Evolutionary conservation across 37 sponge, comb jelly and placozoan species (phyloP).

Genomic region (Aplysina aerophoba): DNA sequence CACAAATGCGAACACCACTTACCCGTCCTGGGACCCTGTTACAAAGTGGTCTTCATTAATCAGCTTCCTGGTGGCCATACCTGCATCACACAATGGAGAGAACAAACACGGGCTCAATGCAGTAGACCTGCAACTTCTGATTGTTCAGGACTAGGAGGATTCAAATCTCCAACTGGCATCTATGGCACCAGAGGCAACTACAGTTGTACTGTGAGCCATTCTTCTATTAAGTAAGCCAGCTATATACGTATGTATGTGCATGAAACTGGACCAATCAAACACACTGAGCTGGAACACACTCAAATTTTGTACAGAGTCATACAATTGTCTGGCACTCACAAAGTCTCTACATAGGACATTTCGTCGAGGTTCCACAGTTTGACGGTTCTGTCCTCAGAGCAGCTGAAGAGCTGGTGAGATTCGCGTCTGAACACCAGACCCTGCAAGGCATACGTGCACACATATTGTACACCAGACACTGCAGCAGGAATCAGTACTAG

Average conservation of each 20-base stretch:
- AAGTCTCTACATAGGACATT: constrained; percentile 94
- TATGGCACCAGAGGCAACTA: no score
- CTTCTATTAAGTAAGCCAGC: no score
- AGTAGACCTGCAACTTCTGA: no score
- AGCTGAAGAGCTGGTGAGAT: constrained; percentile 90
- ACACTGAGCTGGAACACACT: no score
- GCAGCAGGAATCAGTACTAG: no score
- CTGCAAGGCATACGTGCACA: constrained; percentile 18
- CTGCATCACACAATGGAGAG: constrained; percentile 38
- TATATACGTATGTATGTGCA: no score
- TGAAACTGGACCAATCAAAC: no score
- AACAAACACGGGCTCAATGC: background rate
- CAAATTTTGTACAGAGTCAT: no score
- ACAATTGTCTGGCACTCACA: constrained; percentile 59
- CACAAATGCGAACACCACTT: background rate
- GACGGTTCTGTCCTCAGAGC: constrained; percentile 90
- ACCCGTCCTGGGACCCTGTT: constrained; percentile 95
- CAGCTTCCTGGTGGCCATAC: constrained; percentile 92
- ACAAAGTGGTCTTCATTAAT: constrained; percentile 90
- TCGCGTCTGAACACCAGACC: constrained; percentile 85
- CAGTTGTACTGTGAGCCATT: no score
- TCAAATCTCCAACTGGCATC: no score
- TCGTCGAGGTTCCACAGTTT: constrained; percentile 97
- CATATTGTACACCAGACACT: no score
- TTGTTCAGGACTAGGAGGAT: no score